Evolutionary conservation across 2,113 vertebrate genomes (phyloP).

Genomic region (Gracilinanus agilis): DNA sequence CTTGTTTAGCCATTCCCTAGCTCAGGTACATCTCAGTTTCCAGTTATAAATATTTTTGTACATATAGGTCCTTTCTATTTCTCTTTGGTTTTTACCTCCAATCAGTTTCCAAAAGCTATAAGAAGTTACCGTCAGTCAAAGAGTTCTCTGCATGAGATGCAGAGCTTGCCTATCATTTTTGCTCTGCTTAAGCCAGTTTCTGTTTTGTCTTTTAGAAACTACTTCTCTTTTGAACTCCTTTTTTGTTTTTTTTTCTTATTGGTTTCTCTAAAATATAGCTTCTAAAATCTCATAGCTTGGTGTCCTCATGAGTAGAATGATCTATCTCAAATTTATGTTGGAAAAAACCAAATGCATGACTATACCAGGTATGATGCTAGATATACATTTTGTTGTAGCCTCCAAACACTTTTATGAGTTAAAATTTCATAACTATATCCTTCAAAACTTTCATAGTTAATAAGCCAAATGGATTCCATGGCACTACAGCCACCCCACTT

Average conservation of each 20-base stretch:
- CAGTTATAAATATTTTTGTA: not conserved
- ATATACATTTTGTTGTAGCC: not conserved
- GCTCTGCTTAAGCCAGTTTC: not conserved
- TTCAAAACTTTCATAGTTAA: not conserved
- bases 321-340: not conserved
- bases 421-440: not conserved
- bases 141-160: not conserved
- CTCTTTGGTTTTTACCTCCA: not conserved
- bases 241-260: not conserved
- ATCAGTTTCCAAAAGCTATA: not conserved
- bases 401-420: not conserved
- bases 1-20: not conserved
- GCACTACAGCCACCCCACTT: not conserved
- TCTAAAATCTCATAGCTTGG: not conserved
- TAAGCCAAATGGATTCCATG: not conserved
- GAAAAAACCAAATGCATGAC: not conserved
- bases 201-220: not conserved
- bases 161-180: conserved; percentile 7
- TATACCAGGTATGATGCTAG: not conserved
- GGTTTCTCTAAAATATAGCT: not conserved
- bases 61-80: not conserved
- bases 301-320: not conserved
- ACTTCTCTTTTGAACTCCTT: not conserved
- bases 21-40: not conserved
- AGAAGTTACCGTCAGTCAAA: not conserved